Conservation (phyloP, 2,888 invertebrate species). For the Eubasilissa splendida region DNA sequence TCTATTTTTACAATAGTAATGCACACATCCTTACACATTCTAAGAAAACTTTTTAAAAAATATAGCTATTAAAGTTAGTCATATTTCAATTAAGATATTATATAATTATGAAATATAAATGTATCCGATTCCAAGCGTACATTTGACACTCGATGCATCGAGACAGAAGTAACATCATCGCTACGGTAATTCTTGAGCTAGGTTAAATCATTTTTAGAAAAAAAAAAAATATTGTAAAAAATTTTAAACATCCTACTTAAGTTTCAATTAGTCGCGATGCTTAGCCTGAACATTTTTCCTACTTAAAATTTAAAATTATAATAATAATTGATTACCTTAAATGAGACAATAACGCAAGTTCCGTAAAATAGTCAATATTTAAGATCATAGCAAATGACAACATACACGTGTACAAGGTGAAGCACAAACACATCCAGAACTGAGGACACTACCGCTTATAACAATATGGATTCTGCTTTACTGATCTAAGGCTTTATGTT, state of each 20-base stretch:
- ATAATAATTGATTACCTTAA: slow-evolving; percentile 21
- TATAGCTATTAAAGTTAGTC: slow-evolving; percentile 34
- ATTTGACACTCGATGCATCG: slow-evolving; percentile 1
- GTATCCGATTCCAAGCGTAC: slow-evolving; percentile 6
- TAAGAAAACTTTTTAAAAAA: slow-evolving; percentile 38
- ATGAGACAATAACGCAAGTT: slow-evolving; percentile 6
- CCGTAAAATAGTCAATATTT: slow-evolving; percentile 6
- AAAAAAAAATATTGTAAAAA: no score
- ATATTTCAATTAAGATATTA: slow-evolving; percentile 21
- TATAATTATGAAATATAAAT: slow-evolving; percentile 16
- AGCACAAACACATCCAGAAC: slow-evolving; percentile 24
- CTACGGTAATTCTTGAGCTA: neutral
- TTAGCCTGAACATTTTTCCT: slow-evolving; percentile 31
- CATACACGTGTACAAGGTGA: slow-evolving; percentile 16
- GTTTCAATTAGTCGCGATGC: neutral
- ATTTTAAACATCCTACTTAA: no score
- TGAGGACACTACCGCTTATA: neutral
- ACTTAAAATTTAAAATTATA: slow-evolving; percentile 39
- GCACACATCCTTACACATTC: slow-evolving; percentile 24
- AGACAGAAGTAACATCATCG: neutral
- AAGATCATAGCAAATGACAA: slow-evolving; percentile 33
- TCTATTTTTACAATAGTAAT: slow-evolving; percentile 4
- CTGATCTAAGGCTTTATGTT: slow-evolving; percentile 4
- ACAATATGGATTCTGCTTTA: neutral
- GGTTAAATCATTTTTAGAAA: neutral